Conservation (phyloP, 2,888 invertebrate species). For the Choristoneura rosaceana region DNA sequence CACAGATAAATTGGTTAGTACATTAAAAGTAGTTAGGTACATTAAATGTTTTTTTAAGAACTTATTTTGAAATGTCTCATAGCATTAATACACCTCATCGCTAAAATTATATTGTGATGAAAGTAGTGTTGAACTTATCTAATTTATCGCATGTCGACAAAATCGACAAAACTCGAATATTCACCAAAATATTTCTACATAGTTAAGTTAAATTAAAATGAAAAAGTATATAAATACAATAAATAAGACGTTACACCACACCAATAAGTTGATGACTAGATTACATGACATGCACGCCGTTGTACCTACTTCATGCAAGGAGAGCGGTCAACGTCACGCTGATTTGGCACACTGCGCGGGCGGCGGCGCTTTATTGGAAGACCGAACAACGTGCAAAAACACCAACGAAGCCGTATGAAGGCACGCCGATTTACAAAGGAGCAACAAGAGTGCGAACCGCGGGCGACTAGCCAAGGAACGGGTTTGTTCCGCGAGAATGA, state of each 20-base stretch:
- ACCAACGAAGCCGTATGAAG: constrained; percentile 66
- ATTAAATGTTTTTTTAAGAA: too few relatives aligned
- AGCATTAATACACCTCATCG: too few relatives aligned
- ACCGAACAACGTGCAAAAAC: constrained; percentile 68
- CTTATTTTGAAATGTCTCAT: too few relatives aligned
- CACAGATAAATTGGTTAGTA: too few relatives aligned
- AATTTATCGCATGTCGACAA: too few relatives aligned
- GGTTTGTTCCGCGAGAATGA: constrained; percentile 75
- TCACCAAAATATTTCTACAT: too few relatives aligned
- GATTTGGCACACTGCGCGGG: constrained; percentile 31
- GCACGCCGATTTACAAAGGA: constrained; percentile 74
- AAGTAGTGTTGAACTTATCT: too few relatives aligned
- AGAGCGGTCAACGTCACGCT: constrained; percentile 50
- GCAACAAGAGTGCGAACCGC: constrained; percentile 62
- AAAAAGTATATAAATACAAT: not conserved
- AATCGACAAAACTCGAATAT: too few relatives aligned
- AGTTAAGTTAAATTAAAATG: too few relatives aligned
- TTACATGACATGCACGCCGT: not conserved
- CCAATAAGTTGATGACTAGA: not conserved
- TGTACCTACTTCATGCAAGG: not conserved
- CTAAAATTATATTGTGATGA: too few relatives aligned
- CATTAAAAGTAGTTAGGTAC: too few relatives aligned
- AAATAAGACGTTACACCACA: not conserved
- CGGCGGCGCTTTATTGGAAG: constrained; percentile 68
- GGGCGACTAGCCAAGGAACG: constrained; percentile 61